phyloP scores from a whole-genome alignment of 2,113 vertebrate genomes.

The Urocitellus parryii region DNA sequence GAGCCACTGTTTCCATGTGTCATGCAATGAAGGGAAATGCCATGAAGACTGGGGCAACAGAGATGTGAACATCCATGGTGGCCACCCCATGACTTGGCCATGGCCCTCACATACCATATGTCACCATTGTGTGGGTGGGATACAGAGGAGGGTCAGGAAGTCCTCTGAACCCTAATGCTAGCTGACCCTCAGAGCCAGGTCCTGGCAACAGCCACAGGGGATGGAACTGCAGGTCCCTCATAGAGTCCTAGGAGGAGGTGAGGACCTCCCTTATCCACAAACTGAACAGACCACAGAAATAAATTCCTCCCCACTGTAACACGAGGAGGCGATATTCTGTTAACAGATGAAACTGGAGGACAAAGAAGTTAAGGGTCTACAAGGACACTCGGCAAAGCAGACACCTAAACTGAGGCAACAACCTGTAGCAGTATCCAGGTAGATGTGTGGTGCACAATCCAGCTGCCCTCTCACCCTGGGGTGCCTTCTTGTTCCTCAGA shows the following conservation, averaged over 20 bases:
- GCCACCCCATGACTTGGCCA: too few species aligned
- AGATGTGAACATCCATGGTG: too few species aligned
- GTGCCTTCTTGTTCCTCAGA: slow-evolving; percentile 60
- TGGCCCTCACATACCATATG: neutral
- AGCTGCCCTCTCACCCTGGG: neutral
- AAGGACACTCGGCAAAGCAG: neutral
- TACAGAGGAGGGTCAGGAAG: neutral
- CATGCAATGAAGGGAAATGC: neutral
- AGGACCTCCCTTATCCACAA: neutral
- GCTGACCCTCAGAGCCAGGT: neutral
- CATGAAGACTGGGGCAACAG: neutral
- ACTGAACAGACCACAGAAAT: neutral
- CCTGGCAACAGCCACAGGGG: too few species aligned
- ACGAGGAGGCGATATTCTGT: neutral
- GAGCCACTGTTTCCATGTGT: neutral
- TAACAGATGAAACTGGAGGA: neutral
- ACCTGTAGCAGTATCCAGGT: neutral
- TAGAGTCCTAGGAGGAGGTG: neutral
- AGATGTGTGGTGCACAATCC: accelerated
- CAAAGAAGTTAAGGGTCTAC: neutral
- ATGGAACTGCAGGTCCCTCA: neutral
- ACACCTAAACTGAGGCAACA: neutral
- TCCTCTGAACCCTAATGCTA: neutral
- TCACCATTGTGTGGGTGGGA: too few species aligned
- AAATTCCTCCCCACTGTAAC: neutral